A percentile compares a stretch with the other conserved stretches of the same genome.
phyloP scores from a whole-genome alignment of 2,888 invertebrate species.

The Parnassius apollo region DNA sequence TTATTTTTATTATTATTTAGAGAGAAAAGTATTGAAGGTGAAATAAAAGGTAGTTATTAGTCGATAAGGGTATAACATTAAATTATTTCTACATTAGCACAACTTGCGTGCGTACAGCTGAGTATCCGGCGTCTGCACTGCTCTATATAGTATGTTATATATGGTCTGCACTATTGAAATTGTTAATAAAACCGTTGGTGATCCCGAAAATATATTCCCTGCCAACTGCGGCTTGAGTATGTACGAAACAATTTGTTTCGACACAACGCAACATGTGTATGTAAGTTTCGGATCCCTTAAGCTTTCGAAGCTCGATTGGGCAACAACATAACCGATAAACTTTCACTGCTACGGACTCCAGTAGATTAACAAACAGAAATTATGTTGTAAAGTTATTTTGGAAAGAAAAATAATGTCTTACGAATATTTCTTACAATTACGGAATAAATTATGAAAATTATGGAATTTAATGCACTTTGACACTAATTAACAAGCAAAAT shows the following conservation, averaged over 20 bases:
- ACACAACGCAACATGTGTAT: slow-evolving; percentile 22
- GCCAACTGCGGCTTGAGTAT: slow-evolving; percentile 14
- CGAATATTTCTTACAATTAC: too few relatives aligned
- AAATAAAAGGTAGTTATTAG: too few relatives aligned
- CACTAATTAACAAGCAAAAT: too few relatives aligned
- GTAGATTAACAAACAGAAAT: slow-evolving; percentile 13
- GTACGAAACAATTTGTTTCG: slow-evolving; percentile 23
- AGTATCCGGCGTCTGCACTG: not conserved
- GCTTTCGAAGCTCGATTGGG: slow-evolving; percentile 21
- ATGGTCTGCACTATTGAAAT: not conserved
- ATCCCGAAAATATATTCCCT: slow-evolving; percentile 5
- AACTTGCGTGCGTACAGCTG: too few relatives aligned
- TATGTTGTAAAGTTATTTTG: slow-evolving; percentile 8
- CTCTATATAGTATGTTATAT: too few relatives aligned
- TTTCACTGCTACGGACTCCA: slow-evolving; percentile 18
- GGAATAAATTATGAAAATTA: too few relatives aligned
- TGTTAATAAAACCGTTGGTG: slow-evolving; percentile 13
- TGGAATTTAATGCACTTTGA: too few relatives aligned
- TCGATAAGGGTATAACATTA: too few relatives aligned
- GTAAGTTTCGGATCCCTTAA: slow-evolving; percentile 26
- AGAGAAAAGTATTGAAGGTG: too few relatives aligned
- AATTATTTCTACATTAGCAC: too few relatives aligned
- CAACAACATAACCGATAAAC: slow-evolving; percentile 28
- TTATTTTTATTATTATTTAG: too few relatives aligned
- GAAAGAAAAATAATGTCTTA: not conserved